Evolutionary conservation across 2,888 invertebrate species (phyloP).

Genomic region (Pandemis corylana): DNA sequence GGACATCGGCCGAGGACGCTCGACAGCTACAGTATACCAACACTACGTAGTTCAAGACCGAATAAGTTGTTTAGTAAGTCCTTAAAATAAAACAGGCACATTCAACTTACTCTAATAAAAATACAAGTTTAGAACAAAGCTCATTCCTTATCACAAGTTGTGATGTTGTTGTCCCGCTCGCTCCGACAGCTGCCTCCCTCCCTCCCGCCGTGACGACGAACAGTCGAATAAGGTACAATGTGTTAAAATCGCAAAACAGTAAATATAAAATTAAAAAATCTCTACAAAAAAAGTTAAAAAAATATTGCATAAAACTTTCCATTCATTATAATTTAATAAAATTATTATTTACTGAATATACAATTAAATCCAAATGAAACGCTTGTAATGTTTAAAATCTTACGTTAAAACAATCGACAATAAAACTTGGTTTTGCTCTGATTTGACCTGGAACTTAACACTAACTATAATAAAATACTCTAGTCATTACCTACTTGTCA

Average conservation of each 20-base stretch:
- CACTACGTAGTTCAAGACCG: constrained; percentile 38
- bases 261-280: constrained; percentile 58
- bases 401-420: constrained; percentile 53
- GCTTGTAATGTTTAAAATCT: constrained; percentile 49
- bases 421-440: constrained; percentile 48
- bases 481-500: constrained; percentile 70
- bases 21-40: constrained; percentile 51
- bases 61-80: constrained; percentile 40
- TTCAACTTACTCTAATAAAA: constrained; percentile 68
- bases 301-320: constrained; percentile 73
- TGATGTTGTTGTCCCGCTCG: constrained; percentile 67
- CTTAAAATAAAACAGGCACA: constrained; percentile 68
- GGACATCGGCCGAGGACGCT: constrained; percentile 48
- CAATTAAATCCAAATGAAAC: constrained; percentile 64
- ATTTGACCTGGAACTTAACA: constrained; percentile 55
- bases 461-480: constrained; percentile 58
- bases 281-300: constrained; percentile 62
- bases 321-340: constrained; percentile 71
- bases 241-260: constrained; percentile 52
- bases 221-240: constrained; percentile 48
- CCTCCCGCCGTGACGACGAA: constrained; percentile 22
- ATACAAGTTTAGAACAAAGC: constrained; percentile 65
- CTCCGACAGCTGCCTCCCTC: constrained; percentile 43
- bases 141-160: constrained; percentile 76
- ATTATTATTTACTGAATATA: constrained; percentile 76